phyloP scores from a whole-genome alignment of 2,797 vertebrate genomes.

The Arctocebus calabarensis region DNA sequence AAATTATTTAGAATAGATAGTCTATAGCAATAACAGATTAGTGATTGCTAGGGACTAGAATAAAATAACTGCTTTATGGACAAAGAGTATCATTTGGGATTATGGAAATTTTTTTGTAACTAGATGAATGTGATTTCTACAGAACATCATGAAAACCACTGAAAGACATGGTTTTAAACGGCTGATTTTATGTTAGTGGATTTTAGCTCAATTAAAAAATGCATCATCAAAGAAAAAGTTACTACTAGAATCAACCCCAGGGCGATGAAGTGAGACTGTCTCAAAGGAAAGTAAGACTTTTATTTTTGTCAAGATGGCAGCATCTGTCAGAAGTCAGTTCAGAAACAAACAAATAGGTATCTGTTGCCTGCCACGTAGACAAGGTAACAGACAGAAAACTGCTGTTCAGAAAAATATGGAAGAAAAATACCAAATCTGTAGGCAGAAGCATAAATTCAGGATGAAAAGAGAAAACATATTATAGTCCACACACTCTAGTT shows the following conservation, averaged over 20 bases:
- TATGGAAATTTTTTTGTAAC: background rate
- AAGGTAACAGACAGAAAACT: background rate
- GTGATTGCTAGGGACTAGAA: background rate
- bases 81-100: background rate
- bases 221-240: background rate
- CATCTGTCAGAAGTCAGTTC: background rate
- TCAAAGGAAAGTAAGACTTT: background rate
- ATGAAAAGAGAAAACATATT: background rate
- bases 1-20: background rate
- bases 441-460: background rate
- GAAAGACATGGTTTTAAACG: background rate
- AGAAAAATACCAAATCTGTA: background rate
- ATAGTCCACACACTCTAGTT: background rate
- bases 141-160: background rate
- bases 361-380: background rate
- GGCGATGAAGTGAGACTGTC: too few relatives aligned
- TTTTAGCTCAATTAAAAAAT: background rate
- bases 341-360: background rate
- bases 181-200: background rate
- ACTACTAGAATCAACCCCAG: background rate
- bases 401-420: background rate
- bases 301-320: background rate
- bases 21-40: background rate
- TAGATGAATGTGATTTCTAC: background rate
- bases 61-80: background rate